Base-by-base conservation (phyloP, 2,888 invertebrate species). In the Drosophila silvestris region DNA sequence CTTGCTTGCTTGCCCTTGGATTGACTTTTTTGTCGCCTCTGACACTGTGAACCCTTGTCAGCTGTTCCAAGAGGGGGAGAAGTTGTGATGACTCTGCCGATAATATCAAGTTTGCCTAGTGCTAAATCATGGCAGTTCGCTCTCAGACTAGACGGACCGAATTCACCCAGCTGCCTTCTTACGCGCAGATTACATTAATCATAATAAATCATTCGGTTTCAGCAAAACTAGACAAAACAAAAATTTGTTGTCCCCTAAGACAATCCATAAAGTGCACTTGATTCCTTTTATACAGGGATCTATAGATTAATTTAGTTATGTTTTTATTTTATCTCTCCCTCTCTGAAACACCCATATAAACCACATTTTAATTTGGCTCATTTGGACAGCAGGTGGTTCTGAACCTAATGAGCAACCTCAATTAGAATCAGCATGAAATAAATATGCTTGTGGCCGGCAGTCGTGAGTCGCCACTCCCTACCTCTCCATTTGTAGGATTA, bases 181-280 rank as follows among this genome's bases (percentile, higher is more conserved):
- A 61, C 44, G 65, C 60, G 50, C 61, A 70, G 77, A 82, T 82
- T 83, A 84, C 79, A 70, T 74, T 83, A 85, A 73, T 74, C 74
- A 79, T 75, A 79, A 85, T 88, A 85, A 88, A 85, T 88, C 89
- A 85, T 81, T 79, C 16, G 54, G 41, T 30, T 50, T 59, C 44
- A 60, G 33, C 59, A 59, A 7, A 14, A 44, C 30, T 39, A 32
- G 32, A 32, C 41, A 41, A 53, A 35, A 10, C n/a, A 19, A 39
- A 41, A 12, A 51, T 26, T 30, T 28, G 4, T 37, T 35, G 26
- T 52, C 9, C 33, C 35, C 12, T 22, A 32, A 32, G 19, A 37
- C 7, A 33, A 14, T 37, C 30, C 16, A 30, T 57, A 41, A 26
- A 44, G 32, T 47, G 16, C 50, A 54, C 66, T 59, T 54, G 19